Evolutionary conservation across 2,797 vertebrate genomes (phyloP).

Genomic region (Galaxias olidus): DNA sequence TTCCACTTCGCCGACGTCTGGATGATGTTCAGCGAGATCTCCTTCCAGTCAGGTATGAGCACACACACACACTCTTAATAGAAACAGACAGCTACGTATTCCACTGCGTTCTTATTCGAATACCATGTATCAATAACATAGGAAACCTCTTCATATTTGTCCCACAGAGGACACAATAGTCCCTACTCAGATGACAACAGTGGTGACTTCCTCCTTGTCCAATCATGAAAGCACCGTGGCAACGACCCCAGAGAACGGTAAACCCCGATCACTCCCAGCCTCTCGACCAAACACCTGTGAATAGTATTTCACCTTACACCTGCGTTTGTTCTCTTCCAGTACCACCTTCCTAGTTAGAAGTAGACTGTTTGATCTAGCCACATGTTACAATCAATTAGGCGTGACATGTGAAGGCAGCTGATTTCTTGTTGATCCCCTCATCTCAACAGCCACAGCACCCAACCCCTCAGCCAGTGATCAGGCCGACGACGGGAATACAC

Average conservation of each 20-base stretch:
- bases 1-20: constrained; percentile 87
- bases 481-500: constrained; percentile 75
- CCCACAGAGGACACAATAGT: constrained; percentile 67
- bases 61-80: not conserved
- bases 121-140: not conserved
- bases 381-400: too few species aligned
- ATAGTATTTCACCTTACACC: too few species aligned
- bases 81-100: too few species aligned
- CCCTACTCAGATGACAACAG: constrained; percentile 54
- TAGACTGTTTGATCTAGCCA: too few species aligned
- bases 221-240: constrained; percentile 19
- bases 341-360: too few species aligned
- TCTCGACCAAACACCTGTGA: too few species aligned
- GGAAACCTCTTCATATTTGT: constrained; percentile 2
- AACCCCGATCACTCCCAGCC: not conserved
- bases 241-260: constrained; percentile 45
- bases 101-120: too few species aligned
- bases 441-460: constrained; percentile 50
- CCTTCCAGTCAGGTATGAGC: constrained; percentile 85
- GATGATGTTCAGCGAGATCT: constrained; percentile 95
- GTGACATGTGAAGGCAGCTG: too few species aligned
- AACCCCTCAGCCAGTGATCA: constrained; percentile 63
- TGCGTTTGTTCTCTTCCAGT: too few species aligned
- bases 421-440: not conserved
- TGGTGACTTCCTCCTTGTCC: constrained; percentile 31